These are phyloP conservation scores for Carterocephalus palaemon DNA, from an alignment of 2,888 invertebrate species.

Conservation along the genomic window DNA sequence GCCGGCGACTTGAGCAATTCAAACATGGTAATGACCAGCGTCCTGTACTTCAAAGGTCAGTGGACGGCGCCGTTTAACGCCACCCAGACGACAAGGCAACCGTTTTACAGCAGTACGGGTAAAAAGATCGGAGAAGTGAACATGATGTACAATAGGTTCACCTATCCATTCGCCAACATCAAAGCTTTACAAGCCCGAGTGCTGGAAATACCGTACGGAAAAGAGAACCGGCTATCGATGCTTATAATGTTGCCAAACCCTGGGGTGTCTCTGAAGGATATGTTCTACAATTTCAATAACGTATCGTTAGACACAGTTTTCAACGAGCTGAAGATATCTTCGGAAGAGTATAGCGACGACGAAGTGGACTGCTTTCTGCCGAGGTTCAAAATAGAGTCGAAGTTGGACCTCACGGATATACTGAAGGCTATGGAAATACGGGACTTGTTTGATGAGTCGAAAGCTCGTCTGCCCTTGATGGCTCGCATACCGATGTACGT, in stretches of 20 bases:
- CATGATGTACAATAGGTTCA: slow-evolving; percentile 85
- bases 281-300: slow-evolving; percentile 72
- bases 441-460: slow-evolving; percentile 77
- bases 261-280: slow-evolving; percentile 68
- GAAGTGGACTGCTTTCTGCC: slow-evolving; percentile 83
- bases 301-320: slow-evolving; percentile 72
- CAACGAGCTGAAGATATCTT: slow-evolving; percentile 65
- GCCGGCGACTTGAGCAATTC: slow-evolving; percentile 66
- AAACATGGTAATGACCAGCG: slow-evolving; percentile 81
- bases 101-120: slow-evolving; percentile 79
- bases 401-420: slow-evolving; percentile 74
- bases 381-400: slow-evolving; percentile 79
- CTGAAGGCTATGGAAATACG: slow-evolving; percentile 64
- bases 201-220: slow-evolving; percentile 84
- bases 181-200: slow-evolving; percentile 78
- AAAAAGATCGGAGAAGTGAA: slow-evolving; percentile 77
- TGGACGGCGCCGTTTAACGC: slow-evolving; percentile 83
- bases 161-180: slow-evolving; percentile 79
- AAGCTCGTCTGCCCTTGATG: slow-evolving; percentile 62
- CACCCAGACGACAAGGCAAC: slow-evolving; percentile 67
- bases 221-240: slow-evolving; percentile 79
- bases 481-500: slow-evolving; percentile 73
- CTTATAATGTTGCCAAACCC: slow-evolving; percentile 81
- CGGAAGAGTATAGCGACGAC: slow-evolving; percentile 77
- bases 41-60: slow-evolving; percentile 84